phyloP scores from a whole-genome alignment of 2,888 invertebrate genomes.

The Rhingia rostrata region DNA sequence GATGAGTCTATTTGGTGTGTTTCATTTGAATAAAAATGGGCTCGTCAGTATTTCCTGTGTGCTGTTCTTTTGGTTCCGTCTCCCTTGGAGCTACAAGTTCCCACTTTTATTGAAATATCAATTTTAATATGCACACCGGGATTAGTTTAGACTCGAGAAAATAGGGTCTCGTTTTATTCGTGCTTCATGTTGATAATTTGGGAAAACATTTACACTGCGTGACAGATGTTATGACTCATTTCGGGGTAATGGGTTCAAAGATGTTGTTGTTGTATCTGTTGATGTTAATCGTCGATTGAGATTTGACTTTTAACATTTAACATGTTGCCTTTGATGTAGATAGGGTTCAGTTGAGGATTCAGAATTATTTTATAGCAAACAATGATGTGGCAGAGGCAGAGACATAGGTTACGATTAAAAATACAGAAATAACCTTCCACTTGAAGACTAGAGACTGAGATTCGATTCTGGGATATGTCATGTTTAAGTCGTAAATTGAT shows the following conservation, averaged over 20 bases:
- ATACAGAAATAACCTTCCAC: too few species aligned
- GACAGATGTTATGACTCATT: constrained; percentile 64
- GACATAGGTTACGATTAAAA: too few species aligned
- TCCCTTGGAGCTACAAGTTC: constrained; percentile 1
- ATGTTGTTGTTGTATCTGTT: constrained; percentile 37
- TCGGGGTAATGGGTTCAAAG: constrained; percentile 29
- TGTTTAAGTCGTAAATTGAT: too few species aligned
- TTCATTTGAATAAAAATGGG: constrained; percentile 72
- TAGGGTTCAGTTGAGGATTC: not conserved
- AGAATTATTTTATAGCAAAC: too few species aligned
- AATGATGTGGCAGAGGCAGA: too few species aligned
- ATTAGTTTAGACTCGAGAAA: constrained; percentile 13
- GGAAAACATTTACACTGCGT: constrained; percentile 15
- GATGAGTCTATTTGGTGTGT: constrained; percentile 59
- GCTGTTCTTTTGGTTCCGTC: constrained; percentile 21
- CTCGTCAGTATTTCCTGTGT: constrained; percentile 69
- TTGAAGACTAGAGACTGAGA: too few species aligned
- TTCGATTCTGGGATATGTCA: too few species aligned
- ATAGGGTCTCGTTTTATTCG: constrained; percentile 29
- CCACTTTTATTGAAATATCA: constrained; percentile 59
- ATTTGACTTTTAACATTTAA: constrained; percentile 54
- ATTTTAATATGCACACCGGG: constrained; percentile 61
- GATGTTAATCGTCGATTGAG: constrained; percentile 46
- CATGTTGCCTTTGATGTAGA: not conserved
- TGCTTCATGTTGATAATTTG: constrained; percentile 31